Conservation (phyloP, 2,888 invertebrate species). For the Helobdella robusta region DNA sequence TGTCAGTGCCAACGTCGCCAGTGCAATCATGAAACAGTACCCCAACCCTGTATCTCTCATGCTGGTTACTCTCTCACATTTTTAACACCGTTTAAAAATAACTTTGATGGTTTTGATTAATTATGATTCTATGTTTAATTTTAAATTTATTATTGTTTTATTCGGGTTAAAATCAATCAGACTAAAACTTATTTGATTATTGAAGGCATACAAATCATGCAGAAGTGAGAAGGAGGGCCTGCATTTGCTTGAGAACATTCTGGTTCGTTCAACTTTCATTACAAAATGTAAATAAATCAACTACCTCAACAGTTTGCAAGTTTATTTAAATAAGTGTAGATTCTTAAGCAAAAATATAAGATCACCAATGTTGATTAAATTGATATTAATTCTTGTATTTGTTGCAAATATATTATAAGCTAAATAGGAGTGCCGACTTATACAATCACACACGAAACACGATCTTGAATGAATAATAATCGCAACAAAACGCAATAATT, state of each 20-base stretch:
- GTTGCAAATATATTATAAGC: too few species aligned
- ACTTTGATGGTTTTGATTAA: too few species aligned
- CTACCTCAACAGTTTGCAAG: background rate
- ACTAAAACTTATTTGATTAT: background rate
- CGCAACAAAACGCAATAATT: background rate
- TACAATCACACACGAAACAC: too few species aligned
- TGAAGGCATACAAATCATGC: background rate
- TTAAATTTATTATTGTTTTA: background rate
- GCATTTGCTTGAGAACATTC: background rate
- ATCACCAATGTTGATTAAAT: too few species aligned
- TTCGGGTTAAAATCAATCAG: background rate
- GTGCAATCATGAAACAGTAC: constrained; percentile 6
- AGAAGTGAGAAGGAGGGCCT: background rate
- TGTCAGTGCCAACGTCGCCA: constrained; percentile 5
- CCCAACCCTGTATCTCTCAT: constrained; percentile 14
- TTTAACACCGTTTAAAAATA: too few species aligned
- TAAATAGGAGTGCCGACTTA: too few species aligned
- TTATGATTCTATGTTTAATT: too few species aligned
- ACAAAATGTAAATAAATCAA: background rate
- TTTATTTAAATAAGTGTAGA: background rate
- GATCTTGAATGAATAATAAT: too few species aligned
- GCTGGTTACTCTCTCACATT: background rate
- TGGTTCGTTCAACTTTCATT: background rate
- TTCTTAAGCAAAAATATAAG: too few species aligned
- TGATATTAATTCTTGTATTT: too few species aligned